Conservation (phyloP, 2,888 invertebrate genomes). For the Cinara cedri region DNA sequence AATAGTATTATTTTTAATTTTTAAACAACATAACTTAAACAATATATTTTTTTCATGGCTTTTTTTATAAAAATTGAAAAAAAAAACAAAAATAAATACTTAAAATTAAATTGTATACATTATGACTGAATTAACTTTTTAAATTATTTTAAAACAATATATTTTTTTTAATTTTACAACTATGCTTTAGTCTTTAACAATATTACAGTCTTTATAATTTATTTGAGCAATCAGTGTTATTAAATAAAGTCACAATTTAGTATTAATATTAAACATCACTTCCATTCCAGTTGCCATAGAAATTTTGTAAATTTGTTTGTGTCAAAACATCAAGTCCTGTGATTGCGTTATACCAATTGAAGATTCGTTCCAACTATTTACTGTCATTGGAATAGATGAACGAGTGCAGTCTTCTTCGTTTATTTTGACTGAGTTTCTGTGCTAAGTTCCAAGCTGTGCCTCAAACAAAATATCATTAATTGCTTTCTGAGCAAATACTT, state of each 20-base stretch:
- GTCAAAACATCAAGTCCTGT: slow-evolving; percentile 14
- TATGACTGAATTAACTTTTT: too few relatives aligned
- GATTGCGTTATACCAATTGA: not conserved
- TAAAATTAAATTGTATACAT: too few relatives aligned
- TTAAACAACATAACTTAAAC: slow-evolving; percentile 6
- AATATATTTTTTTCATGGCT: too few relatives aligned
- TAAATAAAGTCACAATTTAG: slow-evolving; percentile 9
- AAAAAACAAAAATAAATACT: too few relatives aligned
- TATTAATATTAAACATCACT: slow-evolving; percentile 14
- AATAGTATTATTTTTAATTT: not conserved
- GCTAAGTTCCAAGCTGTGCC: slow-evolving; percentile 1
- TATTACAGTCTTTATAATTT: slow-evolving; percentile 12
- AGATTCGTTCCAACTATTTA: slow-evolving; percentile 6
- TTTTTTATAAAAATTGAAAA: too few relatives aligned
- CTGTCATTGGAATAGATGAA: not conserved
- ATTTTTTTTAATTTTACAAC: not conserved
- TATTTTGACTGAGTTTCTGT: slow-evolving; percentile 16
- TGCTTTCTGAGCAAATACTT: slow-evolving; percentile 20
- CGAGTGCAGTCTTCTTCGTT: not conserved
- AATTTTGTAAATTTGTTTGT: slow-evolving; percentile 7
- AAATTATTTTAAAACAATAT: too few relatives aligned
- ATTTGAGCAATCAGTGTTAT: slow-evolving; percentile 10
- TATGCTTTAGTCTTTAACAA: slow-evolving; percentile 1
- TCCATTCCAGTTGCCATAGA: not conserved
- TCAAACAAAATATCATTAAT: slow-evolving; percentile 19